phyloP scores from a whole-genome alignment of 2,888 invertebrate species.

The Odontomyia ornata region DNA sequence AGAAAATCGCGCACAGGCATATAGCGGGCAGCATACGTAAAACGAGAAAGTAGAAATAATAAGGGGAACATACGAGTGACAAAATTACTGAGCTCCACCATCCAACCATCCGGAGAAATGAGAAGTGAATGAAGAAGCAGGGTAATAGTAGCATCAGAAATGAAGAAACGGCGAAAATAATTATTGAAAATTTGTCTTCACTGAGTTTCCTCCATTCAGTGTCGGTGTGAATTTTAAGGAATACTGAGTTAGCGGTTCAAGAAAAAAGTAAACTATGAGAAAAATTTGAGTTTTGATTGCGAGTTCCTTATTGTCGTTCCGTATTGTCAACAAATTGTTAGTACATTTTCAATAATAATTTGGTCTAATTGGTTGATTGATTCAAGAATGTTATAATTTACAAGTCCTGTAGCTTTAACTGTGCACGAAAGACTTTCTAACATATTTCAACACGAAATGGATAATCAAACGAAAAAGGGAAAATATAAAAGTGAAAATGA shows the following conservation, averaged over 20 bases:
- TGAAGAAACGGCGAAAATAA: slow-evolving; percentile 1
- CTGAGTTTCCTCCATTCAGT: background rate
- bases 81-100: background rate
- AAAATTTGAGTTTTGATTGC: background rate
- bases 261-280: background rate
- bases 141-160: background rate
- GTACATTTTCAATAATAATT: no score
- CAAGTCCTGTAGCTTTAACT: no score
- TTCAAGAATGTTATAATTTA: no score
- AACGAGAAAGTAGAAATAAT: background rate
- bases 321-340: no score
- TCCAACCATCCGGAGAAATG: slow-evolving; percentile 2
- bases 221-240: slow-evolving; percentile 10
- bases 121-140: background rate
- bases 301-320: background rate
- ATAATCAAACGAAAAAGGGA: no score
- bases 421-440: no score
- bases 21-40: background rate
- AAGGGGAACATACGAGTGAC: background rate
- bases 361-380: no score
- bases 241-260: background rate
- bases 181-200: slow-evolving; percentile 10
- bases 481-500: no score
- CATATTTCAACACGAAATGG: no score
- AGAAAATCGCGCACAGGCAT: no score